phyloP scores from a whole-genome alignment of 64 coral and sea anemone genomes.

The Actinia tenebrosa region DNA sequence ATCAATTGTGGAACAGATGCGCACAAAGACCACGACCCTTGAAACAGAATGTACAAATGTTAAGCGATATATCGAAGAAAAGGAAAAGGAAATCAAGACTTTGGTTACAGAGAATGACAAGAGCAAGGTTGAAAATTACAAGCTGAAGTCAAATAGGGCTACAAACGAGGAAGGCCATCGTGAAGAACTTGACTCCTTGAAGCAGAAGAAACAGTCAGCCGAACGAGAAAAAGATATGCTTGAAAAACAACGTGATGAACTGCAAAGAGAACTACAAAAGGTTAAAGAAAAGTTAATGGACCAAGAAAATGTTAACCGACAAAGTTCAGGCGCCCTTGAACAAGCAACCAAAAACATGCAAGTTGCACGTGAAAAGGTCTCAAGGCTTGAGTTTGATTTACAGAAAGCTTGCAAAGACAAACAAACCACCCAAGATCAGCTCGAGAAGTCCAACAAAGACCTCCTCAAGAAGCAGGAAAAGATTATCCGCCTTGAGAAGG shows the following conservation, averaged over 20 bases:
- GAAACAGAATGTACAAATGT: slow-evolving; percentile 52
- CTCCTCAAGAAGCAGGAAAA: slow-evolving; percentile 74
- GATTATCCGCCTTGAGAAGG: slow-evolving; percentile 81
- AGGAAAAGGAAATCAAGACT: slow-evolving; percentile 32
- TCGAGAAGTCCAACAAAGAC: slow-evolving; percentile 86
- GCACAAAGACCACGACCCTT: slow-evolving; percentile 35
- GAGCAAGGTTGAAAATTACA: slow-evolving; percentile 35
- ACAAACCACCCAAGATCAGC: slow-evolving; percentile 49
- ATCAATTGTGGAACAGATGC: slow-evolving; percentile 49
- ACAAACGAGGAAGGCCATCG: slow-evolving; percentile 43
- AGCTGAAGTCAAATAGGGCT: slow-evolving; percentile 32
- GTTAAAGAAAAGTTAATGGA: slow-evolving; percentile 72
- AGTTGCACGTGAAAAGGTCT: slow-evolving; percentile 25
- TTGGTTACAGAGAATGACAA: slow-evolving; percentile 57
- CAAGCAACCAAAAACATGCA: slow-evolving; percentile 47
- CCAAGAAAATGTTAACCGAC: slow-evolving; percentile 58
- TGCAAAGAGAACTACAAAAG: slow-evolving; percentile 72
- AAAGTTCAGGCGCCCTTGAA: slow-evolving; percentile 74
- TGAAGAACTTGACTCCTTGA: slow-evolving; percentile 80
- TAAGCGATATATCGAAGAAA: slow-evolving; percentile 65
- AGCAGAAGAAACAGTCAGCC: slow-evolving; percentile 70
- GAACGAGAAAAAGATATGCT: slow-evolving; percentile 79
- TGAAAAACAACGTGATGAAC: slow-evolving; percentile 57
- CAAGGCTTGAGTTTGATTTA: slow-evolving; percentile 43
- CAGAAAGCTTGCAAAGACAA: slow-evolving; percentile 57